phyloP scores from a whole-genome alignment of 2,797 vertebrate genomes.

The Amphiprion clarkii region DNA sequence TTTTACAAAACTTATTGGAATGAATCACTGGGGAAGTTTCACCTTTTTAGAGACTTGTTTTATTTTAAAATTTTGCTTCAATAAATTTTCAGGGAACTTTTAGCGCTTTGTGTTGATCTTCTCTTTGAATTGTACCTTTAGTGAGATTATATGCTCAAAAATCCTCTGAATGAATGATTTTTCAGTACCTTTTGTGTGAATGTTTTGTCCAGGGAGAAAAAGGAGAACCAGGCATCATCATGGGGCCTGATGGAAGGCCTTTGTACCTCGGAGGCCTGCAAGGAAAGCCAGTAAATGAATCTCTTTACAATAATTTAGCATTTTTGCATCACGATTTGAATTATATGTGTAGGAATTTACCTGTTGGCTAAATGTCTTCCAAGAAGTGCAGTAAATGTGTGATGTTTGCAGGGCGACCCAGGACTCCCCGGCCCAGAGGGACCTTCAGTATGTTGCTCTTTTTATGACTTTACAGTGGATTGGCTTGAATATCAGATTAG shows the following conservation, averaged over 20 bases:
- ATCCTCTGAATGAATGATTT: neutral
- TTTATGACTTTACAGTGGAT: neutral
- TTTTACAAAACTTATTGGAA: too few species aligned
- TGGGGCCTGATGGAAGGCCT: slow-evolving; percentile 81
- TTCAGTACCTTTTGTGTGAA: neutral
- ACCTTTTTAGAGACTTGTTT: too few species aligned
- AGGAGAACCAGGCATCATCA: slow-evolving; percentile 88
- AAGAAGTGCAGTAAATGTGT: neutral
- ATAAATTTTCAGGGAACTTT: too few species aligned
- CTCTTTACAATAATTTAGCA: neutral
- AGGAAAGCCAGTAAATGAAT: slow-evolving; percentile 65
- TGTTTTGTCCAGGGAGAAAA: slow-evolving; percentile 88
- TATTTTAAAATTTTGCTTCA: too few species aligned
- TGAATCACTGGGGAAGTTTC: too few species aligned
- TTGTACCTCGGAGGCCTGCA: slow-evolving; percentile 65
- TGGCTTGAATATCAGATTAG: neutral
- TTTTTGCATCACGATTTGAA: neutral
- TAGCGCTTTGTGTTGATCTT: too few species aligned
- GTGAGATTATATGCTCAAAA: too few species aligned
- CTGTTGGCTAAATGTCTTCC: too few species aligned
- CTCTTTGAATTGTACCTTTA: too few species aligned
- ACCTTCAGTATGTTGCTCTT: slow-evolving; percentile 66
- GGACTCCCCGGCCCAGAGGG: slow-evolving; percentile 76
- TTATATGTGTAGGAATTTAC: neutral
- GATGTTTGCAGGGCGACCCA: slow-evolving; percentile 65